A percentile compares a stretch with the other conserved stretches of the same genome.
phyloP scores from a whole-genome alignment of 37 sponge, comb jelly and placozoan species.

The Oscarella lobularis region DNA sequence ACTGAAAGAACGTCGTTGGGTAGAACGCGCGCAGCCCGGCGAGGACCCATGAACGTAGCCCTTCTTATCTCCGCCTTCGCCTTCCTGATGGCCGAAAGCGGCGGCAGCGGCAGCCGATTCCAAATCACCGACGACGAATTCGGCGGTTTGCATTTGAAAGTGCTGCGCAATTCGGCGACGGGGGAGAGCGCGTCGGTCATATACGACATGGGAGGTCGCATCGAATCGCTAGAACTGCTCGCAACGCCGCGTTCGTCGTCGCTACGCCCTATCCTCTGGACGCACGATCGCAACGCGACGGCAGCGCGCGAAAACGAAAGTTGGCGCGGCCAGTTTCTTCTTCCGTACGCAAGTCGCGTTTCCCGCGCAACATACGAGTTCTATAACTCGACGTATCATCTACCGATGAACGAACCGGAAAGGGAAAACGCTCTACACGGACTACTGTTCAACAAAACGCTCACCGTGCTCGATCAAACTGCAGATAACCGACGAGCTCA shows the following conservation, averaged over 20 bases:
- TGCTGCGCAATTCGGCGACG: not conserved
- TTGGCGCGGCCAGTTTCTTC: conserved; percentile 48
- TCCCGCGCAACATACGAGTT: conserved; percentile 42
- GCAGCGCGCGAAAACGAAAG: conserved; percentile 48
- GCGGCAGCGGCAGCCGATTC: too few relatives aligned
- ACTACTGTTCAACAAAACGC: conserved; percentile 17
- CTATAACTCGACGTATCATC: conserved; percentile 24
- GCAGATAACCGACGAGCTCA: conserved; percentile 3
- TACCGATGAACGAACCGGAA: conserved; percentile 39
- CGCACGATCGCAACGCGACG: conserved; percentile 37
- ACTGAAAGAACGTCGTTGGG: too few relatives aligned
- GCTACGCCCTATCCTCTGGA: conserved; percentile 26
- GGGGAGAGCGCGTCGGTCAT: conserved; percentile 40
- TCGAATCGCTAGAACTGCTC: conserved; percentile 31
- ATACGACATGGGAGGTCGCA: conserved; percentile 50
- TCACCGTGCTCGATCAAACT: not conserved
- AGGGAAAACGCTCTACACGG: conserved; percentile 48
- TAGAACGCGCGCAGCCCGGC: too few relatives aligned
- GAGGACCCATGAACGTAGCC: too few relatives aligned
- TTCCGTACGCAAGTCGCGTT: conserved; percentile 57
- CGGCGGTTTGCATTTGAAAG: not conserved
- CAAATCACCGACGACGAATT: not conserved
- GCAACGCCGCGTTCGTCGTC: conserved; percentile 6
- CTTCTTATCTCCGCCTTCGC: too few relatives aligned
- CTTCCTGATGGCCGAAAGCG: too few relatives aligned